Conservation (phyloP, 2,888 invertebrate species). For the Philereme transversata region DNA sequence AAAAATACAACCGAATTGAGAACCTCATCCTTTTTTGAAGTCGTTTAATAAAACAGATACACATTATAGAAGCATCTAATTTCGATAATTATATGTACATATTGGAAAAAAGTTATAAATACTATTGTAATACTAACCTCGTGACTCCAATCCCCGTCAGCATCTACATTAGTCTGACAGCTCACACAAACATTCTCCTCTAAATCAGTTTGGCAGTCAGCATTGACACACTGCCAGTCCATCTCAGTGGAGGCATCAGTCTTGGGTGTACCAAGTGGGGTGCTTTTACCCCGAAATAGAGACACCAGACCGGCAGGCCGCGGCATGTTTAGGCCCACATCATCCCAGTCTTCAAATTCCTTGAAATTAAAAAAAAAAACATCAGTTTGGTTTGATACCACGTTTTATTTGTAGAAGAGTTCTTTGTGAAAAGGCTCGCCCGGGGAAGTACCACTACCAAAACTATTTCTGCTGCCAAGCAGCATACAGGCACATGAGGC, state of each 20-base stretch:
- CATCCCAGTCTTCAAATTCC: slow-evolving; percentile 97
- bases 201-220: slow-evolving; percentile 77
- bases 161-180: slow-evolving; percentile 68
- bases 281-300: slow-evolving; percentile 85
- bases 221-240: slow-evolving; percentile 58
- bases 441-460: no score
- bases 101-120: no score
- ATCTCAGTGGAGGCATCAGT: slow-evolving; percentile 76
- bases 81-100: no score
- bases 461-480: no score
- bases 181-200: slow-evolving; percentile 71
- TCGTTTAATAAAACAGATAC: no score
- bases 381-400: no score
- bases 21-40: no score
- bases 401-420: no score
- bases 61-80: no score
- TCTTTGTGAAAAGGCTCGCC: no score
- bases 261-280: slow-evolving; percentile 64
- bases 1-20: no score
- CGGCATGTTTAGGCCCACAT: slow-evolving; percentile 93
- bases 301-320: slow-evolving; percentile 90
- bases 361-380: slow-evolving; percentile 47
- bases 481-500: no score
- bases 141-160: slow-evolving; percentile 73
- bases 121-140: slow-evolving; percentile 55